Percentiles rank a stretch among this genome's conserved stretches.
phyloP scores from a whole-genome alignment of 2,888 invertebrate species.

The Andrena dorsata region DNA sequence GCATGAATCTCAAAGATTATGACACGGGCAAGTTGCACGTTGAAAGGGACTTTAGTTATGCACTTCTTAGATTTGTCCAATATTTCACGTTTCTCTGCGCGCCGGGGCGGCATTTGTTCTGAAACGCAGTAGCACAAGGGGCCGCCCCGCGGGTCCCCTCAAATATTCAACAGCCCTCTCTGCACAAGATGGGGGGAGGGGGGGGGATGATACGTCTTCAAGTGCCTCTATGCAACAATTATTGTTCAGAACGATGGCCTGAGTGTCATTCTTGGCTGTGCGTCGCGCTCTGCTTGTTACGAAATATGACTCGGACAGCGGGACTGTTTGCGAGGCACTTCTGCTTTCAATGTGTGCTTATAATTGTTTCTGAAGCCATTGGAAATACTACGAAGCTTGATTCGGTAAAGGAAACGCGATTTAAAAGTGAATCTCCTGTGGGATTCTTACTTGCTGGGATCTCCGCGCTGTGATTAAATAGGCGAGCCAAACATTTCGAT shows the following conservation, averaged over 20 bases:
- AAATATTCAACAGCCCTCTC: constrained; percentile 41
- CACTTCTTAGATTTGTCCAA: constrained; percentile 40
- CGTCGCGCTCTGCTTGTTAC: no score
- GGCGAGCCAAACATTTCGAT: not conserved
- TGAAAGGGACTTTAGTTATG: constrained; percentile 48
- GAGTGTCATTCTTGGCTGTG: not conserved
- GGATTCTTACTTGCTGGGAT: no score
- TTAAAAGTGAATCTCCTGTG: not conserved
- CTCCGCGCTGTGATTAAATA: no score
- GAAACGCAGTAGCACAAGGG: constrained; percentile 16
- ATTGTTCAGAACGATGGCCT: constrained; percentile 1
- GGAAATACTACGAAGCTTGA: not conserved
- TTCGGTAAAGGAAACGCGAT: not conserved
- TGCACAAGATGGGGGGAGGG: not conserved
- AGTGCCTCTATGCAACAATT: not conserved
- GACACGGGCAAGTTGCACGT: constrained; percentile 28
- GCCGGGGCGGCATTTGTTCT: constrained; percentile 29
- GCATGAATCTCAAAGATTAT: constrained; percentile 55
- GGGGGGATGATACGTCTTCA: not conserved
- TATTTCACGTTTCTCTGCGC: constrained; percentile 31
- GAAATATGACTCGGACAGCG: no score
- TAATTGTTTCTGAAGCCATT: not conserved
- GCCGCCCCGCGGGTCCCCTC: constrained; percentile 21
- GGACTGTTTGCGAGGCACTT: not conserved
- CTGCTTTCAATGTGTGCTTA: not conserved